Evolutionary conservation across 92 coral and sea anemone species (phyloP).

Genomic region (Zoanthus sansibaricus): DNA sequence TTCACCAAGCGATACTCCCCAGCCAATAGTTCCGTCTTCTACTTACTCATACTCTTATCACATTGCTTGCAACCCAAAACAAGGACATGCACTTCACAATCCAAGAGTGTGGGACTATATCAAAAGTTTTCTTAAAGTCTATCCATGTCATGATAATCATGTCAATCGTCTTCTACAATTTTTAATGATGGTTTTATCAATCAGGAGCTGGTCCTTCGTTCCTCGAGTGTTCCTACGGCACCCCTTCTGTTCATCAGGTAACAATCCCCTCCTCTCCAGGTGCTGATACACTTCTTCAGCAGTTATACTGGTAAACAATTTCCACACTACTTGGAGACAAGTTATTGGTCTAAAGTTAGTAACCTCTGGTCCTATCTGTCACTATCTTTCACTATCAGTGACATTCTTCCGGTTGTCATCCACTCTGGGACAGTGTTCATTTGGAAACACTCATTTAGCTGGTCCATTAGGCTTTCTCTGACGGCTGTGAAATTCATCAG

Average conservation of each 20-base stretch:
- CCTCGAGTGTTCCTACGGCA: slow-evolving; percentile 43
- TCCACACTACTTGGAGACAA: slow-evolving; percentile 56
- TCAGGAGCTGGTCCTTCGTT: slow-evolving; percentile 49
- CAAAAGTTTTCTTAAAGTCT: slow-evolving; percentile 54
- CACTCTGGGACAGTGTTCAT: neutral
- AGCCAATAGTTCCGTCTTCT: too few relatives aligned
- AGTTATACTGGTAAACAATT: slow-evolving; percentile 30
- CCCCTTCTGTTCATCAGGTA: slow-evolving; percentile 61
- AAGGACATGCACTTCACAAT: neutral
- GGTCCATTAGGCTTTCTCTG: neutral
- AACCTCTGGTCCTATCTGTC: neutral
- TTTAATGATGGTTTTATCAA: slow-evolving; percentile 24
- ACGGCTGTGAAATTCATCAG: neutral
- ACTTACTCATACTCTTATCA: too few relatives aligned
- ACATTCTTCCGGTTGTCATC: neutral
- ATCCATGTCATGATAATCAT: slow-evolving; percentile 54
- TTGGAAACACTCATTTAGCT: neutral
- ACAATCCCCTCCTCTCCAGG: slow-evolving; percentile 22
- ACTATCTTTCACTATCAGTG: neutral
- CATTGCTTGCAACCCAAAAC: neutral
- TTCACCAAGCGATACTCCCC: too few relatives aligned
- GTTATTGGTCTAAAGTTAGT: slow-evolving; percentile 47
- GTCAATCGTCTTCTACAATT: slow-evolving; percentile 33
- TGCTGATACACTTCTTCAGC: slow-evolving; percentile 39
- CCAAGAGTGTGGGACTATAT: neutral